Evolutionary conservation across 2,888 invertebrate species (phyloP).

Genomic region (Geophilus truncorum): DNA sequence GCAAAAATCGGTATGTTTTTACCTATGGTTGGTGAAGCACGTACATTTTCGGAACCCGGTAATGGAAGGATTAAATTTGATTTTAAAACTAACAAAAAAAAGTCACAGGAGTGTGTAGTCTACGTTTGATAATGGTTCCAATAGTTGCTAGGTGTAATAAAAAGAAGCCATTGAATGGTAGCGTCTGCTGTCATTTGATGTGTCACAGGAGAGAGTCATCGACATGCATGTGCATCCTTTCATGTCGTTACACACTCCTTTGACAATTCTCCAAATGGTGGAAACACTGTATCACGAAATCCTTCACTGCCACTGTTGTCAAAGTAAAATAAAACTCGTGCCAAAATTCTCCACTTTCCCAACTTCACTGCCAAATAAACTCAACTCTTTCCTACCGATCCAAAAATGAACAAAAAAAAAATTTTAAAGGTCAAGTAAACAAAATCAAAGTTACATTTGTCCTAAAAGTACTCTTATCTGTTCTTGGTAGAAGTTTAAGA

Average conservation of each 20-base stretch:
- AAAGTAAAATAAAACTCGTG: not conserved
- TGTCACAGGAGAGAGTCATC: not conserved
- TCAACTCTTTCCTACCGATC: not conserved
- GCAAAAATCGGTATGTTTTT: too few relatives aligned
- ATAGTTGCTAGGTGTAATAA: not conserved
- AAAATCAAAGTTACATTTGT: not conserved
- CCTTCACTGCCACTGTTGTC: not conserved
- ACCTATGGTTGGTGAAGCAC: too few relatives aligned
- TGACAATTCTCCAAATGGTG: constrained; percentile 12
- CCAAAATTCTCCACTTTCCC: not conserved
- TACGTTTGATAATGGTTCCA: not conserved
- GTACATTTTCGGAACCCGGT: too few relatives aligned
- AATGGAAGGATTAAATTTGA: too few relatives aligned
- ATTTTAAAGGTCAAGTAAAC: not conserved
- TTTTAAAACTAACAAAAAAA: too few relatives aligned
- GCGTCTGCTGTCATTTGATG: not conserved
- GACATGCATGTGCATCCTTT: constrained; percentile 15
- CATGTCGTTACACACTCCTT: constrained; percentile 10
- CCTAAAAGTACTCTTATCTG: too few relatives aligned
- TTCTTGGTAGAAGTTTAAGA: too few relatives aligned
- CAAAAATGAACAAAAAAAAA: too few relatives aligned
- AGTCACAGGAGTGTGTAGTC: too few relatives aligned
- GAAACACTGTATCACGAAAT: not conserved
- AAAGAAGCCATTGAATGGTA: not conserved
- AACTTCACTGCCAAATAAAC: not conserved